Percentiles rank a stretch among this genome's conserved stretches.
These are phyloP conservation scores for Zaprionus lineosus DNA, from an alignment of 2,888 invertebrate species.

Conservation along the genomic window DNA sequence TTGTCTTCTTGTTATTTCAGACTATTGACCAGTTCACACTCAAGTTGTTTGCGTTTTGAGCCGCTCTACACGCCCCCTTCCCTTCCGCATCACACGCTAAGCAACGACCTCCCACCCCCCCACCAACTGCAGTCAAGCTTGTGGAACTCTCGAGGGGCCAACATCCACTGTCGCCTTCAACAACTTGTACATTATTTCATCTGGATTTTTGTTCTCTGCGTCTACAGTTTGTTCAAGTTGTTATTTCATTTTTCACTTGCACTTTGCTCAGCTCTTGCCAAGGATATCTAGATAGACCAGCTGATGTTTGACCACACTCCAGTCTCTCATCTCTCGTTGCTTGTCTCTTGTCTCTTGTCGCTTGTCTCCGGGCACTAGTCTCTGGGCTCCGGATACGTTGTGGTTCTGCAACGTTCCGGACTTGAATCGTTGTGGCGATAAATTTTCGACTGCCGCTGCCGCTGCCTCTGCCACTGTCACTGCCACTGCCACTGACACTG, in stretches of 20 bases:
- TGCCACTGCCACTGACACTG: no score
- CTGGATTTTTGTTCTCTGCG: conserved; percentile 26
- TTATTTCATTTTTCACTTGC: conserved; percentile 73
- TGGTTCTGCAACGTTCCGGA: conserved; percentile 23
- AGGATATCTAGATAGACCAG: conserved; percentile 39
- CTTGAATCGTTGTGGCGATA: conserved; percentile 49
- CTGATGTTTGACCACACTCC: conserved; percentile 66
- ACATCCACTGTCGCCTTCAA: conserved; percentile 35
- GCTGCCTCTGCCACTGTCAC: conserved; percentile 9
- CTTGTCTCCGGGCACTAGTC: conserved; percentile 3
- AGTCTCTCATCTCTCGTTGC: neutral
- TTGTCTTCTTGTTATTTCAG: conserved; percentile 75
- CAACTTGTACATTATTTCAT: conserved; percentile 52
- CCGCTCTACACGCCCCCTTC: neutral
- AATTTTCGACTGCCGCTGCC: conserved; percentile 36
- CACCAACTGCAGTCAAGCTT: conserved; percentile 18
- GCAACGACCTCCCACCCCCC: no score
- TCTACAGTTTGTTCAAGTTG: conserved; percentile 53
- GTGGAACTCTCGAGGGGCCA: conserved; percentile 11
- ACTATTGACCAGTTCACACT: conserved; percentile 75
- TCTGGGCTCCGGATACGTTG: conserved; percentile 16
- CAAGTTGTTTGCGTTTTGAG: conserved; percentile 60
- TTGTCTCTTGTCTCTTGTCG: neutral
- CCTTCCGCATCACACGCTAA: no score
- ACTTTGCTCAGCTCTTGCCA: conserved; percentile 24